A percentile compares a stretch with the other conserved stretches of the same genome.
Evolutionary conservation across 2,113 vertebrate species (phyloP).

Genomic region (Numenius arquata): DNA sequence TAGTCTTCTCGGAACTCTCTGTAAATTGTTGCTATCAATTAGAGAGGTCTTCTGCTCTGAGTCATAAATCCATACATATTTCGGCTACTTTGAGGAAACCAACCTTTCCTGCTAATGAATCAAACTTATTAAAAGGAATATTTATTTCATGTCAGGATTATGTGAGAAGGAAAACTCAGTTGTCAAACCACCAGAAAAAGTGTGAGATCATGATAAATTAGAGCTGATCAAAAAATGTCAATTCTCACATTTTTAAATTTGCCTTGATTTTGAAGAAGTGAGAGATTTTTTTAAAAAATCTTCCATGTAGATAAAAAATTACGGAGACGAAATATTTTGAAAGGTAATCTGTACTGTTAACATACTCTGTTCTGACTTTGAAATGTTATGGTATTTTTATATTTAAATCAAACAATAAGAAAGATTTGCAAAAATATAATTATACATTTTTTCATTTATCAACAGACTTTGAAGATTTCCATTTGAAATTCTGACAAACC

Average conservation of each 20-base stretch:
- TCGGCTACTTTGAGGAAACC: constrained; percentile 22
- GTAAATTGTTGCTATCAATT: constrained; percentile 65
- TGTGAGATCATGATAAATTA: background rate
- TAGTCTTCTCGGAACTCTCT: constrained; percentile 63
- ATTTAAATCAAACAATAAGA: background rate
- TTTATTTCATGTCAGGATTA: constrained; percentile 31
- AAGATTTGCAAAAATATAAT: background rate
- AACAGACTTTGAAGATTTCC: background rate
- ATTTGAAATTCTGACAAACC: background rate
- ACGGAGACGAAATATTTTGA: background rate
- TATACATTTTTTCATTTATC: background rate
- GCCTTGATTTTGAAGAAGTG: background rate
- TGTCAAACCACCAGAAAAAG: background rate
- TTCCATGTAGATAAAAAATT: background rate
- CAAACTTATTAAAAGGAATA: constrained; percentile 40
- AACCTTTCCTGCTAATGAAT: constrained; percentile 45
- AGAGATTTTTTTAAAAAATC: background rate
- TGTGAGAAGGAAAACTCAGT: background rate
- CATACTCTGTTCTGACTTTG: background rate
- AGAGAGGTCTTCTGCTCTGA: constrained; percentile 46
- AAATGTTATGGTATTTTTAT: background rate
- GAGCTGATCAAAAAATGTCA: background rate
- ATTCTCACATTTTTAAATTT: background rate
- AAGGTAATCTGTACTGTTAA: background rate
- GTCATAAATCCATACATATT: constrained; percentile 55